These are phyloP conservation scores for Pomacea maculata DNA, from an alignment of 1,140 invertebrate genomes.

Conservation along the genomic window DNA sequence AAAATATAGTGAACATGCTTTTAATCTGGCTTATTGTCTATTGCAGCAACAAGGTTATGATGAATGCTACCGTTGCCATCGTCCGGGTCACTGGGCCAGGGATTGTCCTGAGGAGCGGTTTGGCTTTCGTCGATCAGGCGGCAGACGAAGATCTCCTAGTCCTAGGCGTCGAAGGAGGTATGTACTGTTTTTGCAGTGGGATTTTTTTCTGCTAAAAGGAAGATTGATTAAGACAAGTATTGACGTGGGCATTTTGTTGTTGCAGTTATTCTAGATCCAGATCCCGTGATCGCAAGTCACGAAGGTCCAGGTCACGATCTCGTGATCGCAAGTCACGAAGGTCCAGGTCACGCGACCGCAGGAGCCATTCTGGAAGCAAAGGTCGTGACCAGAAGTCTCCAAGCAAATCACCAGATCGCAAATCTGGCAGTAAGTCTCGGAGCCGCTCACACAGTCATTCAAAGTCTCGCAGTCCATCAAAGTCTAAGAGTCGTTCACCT, in stretches of 20 bases:
- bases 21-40: neutral
- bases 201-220: no score
- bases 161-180: constrained; percentile 31
- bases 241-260: neutral
- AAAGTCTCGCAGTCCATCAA: constrained; percentile 13
- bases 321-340: constrained; percentile 31
- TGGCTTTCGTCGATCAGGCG: constrained; percentile 43
- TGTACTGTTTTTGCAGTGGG: constrained; percentile 12
- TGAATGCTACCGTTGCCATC: constrained; percentile 66
- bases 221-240: no score
- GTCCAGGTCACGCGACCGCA: constrained; percentile 32
- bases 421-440: constrained; percentile 24
- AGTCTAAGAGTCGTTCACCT: constrained; percentile 25
- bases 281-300: constrained; percentile 28
- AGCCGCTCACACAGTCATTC: constrained; percentile 3
- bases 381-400: constrained; percentile 25
- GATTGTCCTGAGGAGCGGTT: constrained; percentile 63
- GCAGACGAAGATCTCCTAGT: constrained; percentile 28
- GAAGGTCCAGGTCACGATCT: constrained; percentile 30
- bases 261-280: constrained; percentile 34
- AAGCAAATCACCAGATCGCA: constrained; percentile 9
- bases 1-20: no score
- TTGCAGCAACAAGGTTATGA: constrained; percentile 54
- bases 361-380: constrained; percentile 29
- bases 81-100: constrained; percentile 65